Base-by-base conservation (phyloP, 2,113 vertebrate species). In the Macquaria ambigua region DNA sequence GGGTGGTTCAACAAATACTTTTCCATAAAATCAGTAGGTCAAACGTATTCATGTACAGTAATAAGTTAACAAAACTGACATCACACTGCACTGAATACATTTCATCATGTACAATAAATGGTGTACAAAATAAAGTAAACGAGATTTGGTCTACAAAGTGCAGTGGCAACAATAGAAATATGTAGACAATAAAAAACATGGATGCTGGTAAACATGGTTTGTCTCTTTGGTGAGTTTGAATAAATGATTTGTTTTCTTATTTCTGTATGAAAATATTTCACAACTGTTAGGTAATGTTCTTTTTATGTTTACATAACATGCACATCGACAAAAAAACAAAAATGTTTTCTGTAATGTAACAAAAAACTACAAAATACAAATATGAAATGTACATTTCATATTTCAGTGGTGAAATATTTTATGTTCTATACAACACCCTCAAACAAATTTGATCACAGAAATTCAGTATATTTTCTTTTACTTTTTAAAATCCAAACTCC, bases 171-270 rank as follows among this genome's bases (percentile, higher is more conserved):
- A 69, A 84, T 64, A 87, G 31, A 86, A 79, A 69, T 63, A 77
- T 73, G 70, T 9, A 69, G 39, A 86, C 28, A 77, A 73, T 80
- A 82, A 74, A 81, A 72, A 50, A 46, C 72, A 8, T 66, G 56
- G 72, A 77, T 86, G 53, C 69, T 82, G 75, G 88, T 92, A 89
- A 86, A 90, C 76, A 75, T 68, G 66, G 52, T 81, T 79, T n/a
- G 12, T 85, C 75, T 93, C 90, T 93, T 93, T 93, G 92, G 93
- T 88, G 93, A 86, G 34, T 88, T 82, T 71, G 20, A 90, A 88
- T 20, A 69, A 73, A 87, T 77, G 2, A 56, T 53, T 46, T 39
- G 11, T 61, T 74, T 79, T 73, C 12, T 50, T 66, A 31, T 52
- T 77, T 56, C 25, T 59, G 6, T 79, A 84, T 84, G 48, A 86